A percentile compares a stretch with the other conserved stretches of the same genome.
Conservation (phyloP, 2,888 invertebrate species). For the Platycheirus rosarum region DNA sequence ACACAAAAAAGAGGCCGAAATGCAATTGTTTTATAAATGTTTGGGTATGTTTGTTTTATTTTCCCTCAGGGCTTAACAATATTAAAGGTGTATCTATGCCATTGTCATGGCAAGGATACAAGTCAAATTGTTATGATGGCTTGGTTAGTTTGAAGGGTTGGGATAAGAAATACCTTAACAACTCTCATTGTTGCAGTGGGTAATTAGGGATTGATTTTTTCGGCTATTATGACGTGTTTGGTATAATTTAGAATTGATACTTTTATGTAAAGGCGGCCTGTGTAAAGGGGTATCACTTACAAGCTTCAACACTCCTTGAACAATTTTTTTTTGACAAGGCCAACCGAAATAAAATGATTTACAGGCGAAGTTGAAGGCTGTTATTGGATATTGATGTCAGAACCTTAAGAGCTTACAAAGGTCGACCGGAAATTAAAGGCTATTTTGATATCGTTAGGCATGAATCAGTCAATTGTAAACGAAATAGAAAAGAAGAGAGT, state of each 20-base stretch:
- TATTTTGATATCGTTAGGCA: neutral
- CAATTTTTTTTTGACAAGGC: conserved; percentile 26
- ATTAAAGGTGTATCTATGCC: conserved; percentile 44
- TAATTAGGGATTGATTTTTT: conserved; percentile 54
- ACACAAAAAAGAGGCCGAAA: too few relatives aligned
- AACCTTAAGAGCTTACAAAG: conserved; percentile 8
- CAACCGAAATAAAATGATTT: conserved; percentile 42
- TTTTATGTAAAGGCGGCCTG: neutral
- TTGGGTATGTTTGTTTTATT: conserved; percentile 4
- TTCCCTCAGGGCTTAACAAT: conserved; percentile 27
- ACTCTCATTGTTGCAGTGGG: conserved; percentile 24
- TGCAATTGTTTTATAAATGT: neutral
- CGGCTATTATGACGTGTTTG: conserved; percentile 15
- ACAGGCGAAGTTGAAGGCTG: conserved; percentile 9
- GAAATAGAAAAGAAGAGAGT: too few relatives aligned
- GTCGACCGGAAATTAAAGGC: neutral
- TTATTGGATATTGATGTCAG: conserved; percentile 26
- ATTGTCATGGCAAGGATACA: conserved; percentile 47
- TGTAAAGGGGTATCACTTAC: neutral
- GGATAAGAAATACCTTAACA: conserved; percentile 7
- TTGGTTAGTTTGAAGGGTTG: conserved; percentile 3
- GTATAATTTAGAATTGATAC: neutral
- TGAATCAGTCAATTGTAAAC: too few relatives aligned
- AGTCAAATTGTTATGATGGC: neutral
- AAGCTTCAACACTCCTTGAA: conserved; percentile 8